These are phyloP conservation scores for Echinops telfairi DNA, from an alignment of 2,113 vertebrate species.

Conservation along the genomic window DNA sequence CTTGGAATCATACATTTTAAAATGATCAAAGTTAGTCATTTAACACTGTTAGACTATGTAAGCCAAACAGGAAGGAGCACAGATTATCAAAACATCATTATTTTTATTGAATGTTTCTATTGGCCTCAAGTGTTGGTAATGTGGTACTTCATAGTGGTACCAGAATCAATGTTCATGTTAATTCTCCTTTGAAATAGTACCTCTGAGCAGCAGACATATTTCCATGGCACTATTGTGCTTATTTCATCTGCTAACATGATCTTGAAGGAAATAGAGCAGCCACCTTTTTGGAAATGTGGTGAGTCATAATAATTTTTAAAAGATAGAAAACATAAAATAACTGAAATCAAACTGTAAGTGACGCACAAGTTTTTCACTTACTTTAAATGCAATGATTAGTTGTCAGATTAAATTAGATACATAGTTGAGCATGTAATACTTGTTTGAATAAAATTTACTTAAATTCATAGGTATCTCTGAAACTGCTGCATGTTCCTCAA, in stretches of 20 bases:
- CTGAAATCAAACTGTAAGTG: not conserved
- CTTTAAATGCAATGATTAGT: not conserved
- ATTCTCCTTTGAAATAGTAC: conserved; percentile 40
- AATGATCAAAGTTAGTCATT: conserved; percentile 34
- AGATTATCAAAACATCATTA: conserved; percentile 10
- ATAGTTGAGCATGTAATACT: not conserved
- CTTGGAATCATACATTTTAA: conserved; percentile 2
- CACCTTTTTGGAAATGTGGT: not conserved
- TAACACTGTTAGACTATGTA: conserved; percentile 22
- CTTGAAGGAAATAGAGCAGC: not conserved
- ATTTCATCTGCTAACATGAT: not conserved
- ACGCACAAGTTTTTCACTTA: not conserved
- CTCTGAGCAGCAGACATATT: not conserved
- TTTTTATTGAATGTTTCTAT: conserved; percentile 26
- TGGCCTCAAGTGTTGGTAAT: conserved; percentile 11
- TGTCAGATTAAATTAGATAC: not conserved
- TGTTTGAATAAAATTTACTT: not conserved
- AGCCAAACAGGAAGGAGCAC: not conserved
- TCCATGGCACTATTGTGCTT: not conserved
- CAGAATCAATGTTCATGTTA: not conserved
- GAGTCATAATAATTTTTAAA: not conserved
- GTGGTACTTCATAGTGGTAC: not conserved
- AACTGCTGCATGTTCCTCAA: not conserved
- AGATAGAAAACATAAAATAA: not conserved
- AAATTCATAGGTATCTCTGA: not conserved